phyloP scores from a whole-genome alignment of 2,888 invertebrate species.

The Sycophila texana region DNA sequence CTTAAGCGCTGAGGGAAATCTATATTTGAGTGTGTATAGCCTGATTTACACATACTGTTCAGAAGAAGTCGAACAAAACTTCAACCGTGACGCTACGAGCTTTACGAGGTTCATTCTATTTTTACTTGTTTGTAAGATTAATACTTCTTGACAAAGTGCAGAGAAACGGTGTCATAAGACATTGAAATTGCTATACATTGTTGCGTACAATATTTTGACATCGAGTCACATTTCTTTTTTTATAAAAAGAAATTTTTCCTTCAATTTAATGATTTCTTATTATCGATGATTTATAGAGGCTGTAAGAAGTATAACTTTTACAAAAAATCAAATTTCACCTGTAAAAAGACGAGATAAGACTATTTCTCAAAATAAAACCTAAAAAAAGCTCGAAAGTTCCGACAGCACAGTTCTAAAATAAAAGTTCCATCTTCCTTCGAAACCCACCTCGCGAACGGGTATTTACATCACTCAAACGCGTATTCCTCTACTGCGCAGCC shows the following conservation, averaged over 20 bases:
- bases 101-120: slow-evolving; percentile 22
- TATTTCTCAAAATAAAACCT: neutral
- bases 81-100: slow-evolving; percentile 11
- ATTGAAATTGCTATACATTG: no score
- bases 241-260: no score
- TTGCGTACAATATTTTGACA: no score
- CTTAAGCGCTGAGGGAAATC: neutral
- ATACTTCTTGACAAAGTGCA: neutral
- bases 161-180: neutral
- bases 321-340: no score
- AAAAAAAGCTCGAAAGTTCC: neutral
- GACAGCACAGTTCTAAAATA: neutral
- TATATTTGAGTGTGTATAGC: slow-evolving; percentile 17
- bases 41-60: slow-evolving; percentile 27
- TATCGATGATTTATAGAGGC: neutral
- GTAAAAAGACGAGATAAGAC: no score
- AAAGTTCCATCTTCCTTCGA: neutral
- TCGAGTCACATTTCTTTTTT: no score
- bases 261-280: no score
- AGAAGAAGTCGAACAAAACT: slow-evolving; percentile 24
- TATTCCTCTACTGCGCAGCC: neutral
- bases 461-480: slow-evolving; percentile 21
- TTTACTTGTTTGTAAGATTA: slow-evolving; percentile 26
- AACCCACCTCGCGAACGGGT: neutral
- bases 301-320: neutral